Percentiles rank a stretch among this genome's conserved stretches.
These are phyloP conservation scores for Phymatocera aterrima DNA, from an alignment of 2,888 invertebrate genomes.

Conservation along the genomic window DNA sequence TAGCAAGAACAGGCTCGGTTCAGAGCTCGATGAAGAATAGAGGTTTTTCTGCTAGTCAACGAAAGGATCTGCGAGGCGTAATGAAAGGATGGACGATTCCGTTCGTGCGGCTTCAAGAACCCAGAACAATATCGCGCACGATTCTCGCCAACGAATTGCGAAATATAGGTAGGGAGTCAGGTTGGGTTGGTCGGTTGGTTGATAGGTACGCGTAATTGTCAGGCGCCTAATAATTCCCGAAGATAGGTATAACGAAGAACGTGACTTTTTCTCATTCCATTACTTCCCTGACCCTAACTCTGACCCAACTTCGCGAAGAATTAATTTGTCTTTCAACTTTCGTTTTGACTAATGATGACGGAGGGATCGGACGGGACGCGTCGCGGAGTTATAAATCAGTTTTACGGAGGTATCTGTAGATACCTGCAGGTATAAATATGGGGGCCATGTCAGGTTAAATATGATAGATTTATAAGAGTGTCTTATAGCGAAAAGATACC, in stretches of 20 bases:
- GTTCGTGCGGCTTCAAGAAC: background rate
- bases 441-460: background rate
- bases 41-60: conserved; percentile 5
- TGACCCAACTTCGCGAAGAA: background rate
- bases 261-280: conserved; percentile 19
- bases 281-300: background rate
- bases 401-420: background rate
- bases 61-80: conserved; percentile 34
- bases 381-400: background rate
- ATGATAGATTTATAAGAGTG: background rate
- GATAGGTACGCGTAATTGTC: conserved; percentile 16
- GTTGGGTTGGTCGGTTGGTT: too few relatives aligned
- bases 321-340: background rate
- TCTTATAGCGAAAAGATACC: too few relatives aligned
- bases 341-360: background rate
- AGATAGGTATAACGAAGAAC: conserved; percentile 21
- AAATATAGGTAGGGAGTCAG: too few relatives aligned
- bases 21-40: conserved; percentile 28
- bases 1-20: background rate
- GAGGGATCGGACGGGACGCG: background rate
- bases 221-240: conserved; percentile 20
- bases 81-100: conserved; percentile 38
- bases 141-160: conserved; percentile 5
- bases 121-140: background rate
- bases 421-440: too few relatives aligned